Evolutionary conservation across 1,140 invertebrate species (phyloP).

Genomic region (Acyrthosiphon pisum): DNA sequence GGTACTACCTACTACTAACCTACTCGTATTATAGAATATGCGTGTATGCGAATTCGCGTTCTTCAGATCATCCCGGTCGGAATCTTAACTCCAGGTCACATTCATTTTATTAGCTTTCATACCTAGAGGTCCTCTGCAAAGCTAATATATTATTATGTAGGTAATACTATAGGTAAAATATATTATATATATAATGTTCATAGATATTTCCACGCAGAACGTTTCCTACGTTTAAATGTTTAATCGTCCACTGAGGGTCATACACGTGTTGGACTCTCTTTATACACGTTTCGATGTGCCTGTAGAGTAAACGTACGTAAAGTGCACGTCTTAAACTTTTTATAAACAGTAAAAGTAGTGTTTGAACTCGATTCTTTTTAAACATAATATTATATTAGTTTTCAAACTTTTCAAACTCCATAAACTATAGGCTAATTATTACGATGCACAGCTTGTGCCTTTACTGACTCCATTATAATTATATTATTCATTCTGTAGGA

Average conservation of each 20-base stretch:
- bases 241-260: background rate
- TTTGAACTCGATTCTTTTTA: background rate
- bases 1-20: too few species aligned
- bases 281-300: background rate
- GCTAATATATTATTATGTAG: background rate
- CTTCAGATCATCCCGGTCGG: background rate
- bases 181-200: background rate
- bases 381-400: background rate
- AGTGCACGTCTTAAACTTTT: background rate
- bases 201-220: background rate
- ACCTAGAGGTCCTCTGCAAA: too few species aligned
- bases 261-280: background rate
- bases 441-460: background rate
- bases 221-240: background rate
- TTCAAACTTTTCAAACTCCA: background rate
- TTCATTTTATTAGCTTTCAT: background rate
- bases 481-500: background rate
- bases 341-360: background rate
- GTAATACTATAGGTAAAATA: background rate
- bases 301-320: background rate
- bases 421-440: background rate
- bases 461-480: background rate
- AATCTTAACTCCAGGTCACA: background rate
- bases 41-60: background rate
- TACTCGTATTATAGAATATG: background rate